Conservation (phyloP, 2,888 invertebrate genomes). For the Limnephilus lunatus region DNA sequence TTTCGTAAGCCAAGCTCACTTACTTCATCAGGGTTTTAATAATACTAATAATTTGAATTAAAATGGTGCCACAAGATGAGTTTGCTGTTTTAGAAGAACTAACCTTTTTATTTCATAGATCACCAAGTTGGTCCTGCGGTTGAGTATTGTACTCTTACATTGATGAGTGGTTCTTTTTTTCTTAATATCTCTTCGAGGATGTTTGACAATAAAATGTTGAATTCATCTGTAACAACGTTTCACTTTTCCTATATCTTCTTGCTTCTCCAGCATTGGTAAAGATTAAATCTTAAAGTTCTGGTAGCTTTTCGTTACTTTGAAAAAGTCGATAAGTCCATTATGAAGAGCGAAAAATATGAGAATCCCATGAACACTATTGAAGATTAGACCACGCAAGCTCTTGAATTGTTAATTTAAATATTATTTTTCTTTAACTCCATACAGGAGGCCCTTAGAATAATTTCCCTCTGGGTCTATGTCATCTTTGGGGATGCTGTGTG, state of each 20-base stretch:
- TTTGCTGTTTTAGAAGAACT: too few species aligned
- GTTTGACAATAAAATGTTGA: background rate
- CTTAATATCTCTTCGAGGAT: background rate
- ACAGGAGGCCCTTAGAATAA: too few species aligned
- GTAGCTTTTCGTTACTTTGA: background rate
- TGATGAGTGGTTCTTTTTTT: background rate
- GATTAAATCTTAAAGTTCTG: background rate
- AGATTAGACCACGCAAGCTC: background rate
- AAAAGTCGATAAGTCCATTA: background rate
- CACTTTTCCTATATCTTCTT: background rate
- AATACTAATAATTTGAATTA: too few species aligned
- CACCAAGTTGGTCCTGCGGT: background rate
- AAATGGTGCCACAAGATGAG: too few species aligned
- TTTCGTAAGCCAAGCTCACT: too few species aligned
- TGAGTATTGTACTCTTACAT: background rate
- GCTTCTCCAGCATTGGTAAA: background rate
- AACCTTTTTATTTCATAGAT: background rate
- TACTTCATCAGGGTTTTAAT: too few species aligned
- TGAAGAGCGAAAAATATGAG: background rate
- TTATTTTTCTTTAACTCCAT: too few species aligned
- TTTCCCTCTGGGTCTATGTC: too few species aligned
- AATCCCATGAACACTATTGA: background rate
- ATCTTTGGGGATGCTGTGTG: too few species aligned
- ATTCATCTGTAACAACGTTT: background rate
- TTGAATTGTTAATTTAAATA: background rate